Conservation (phyloP, 2,888 invertebrate species). For the Drosophila melanocephala region DNA sequence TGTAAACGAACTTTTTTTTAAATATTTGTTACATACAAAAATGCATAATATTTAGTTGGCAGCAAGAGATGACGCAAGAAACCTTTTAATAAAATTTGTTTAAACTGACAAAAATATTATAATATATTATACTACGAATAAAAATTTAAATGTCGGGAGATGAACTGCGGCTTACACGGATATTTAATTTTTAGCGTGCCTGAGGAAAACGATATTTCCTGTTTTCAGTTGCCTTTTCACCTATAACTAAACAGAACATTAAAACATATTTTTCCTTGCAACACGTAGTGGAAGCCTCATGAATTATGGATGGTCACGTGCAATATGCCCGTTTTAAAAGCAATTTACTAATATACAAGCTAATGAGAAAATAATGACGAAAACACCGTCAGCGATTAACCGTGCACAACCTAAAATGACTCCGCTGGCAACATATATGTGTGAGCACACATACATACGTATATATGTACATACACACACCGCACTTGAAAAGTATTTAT, state of each 20-base stretch:
- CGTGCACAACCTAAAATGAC: conserved; percentile 36
- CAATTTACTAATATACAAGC: conserved; percentile 60
- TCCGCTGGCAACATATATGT: neutral
- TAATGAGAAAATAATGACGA: conserved; percentile 61
- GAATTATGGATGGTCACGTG: conserved; percentile 10
- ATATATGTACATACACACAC: neutral
- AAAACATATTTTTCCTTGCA: neutral
- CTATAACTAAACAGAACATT: neutral
- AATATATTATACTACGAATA: neutral
- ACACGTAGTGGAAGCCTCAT: neutral
- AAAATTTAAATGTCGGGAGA: no score
- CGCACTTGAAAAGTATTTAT: neutral
- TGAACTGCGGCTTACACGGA: neutral
- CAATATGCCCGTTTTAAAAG: conserved; percentile 3
- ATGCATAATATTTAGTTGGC: no score
- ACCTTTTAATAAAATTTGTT: neutral
- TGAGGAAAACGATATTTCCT: neutral
- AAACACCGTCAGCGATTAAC: conserved; percentile 52
- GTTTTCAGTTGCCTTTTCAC: neutral
- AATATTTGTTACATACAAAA: no score
- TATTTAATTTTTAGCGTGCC: neutral
- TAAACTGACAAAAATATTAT: neutral
- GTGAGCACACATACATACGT: neutral
- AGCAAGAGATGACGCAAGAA: no score
- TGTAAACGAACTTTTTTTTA: no score